phyloP scores from a whole-genome alignment of 2,888 invertebrate genomes.

The Masnerella sp. region DNA sequence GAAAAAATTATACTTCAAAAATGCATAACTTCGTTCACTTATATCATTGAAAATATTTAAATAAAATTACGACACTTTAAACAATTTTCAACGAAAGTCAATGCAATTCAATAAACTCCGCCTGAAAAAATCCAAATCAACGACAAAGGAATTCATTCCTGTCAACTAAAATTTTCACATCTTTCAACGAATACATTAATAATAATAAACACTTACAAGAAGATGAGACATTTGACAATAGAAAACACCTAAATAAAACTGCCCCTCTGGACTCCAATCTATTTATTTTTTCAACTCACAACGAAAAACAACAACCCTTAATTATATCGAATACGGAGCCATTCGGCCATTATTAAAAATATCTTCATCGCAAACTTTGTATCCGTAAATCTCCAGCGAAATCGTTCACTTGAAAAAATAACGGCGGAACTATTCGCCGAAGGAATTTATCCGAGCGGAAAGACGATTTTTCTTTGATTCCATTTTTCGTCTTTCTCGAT shows the following conservation, averaged over 20 bases:
- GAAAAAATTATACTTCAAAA: too few relatives aligned
- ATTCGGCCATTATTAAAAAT: too few relatives aligned
- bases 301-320: too few relatives aligned
- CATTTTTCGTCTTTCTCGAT: background rate
- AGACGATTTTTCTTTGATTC: background rate
- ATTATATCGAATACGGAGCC: too few relatives aligned
- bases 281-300: constrained; percentile 18
- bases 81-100: too few relatives aligned
- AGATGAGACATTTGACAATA: constrained; percentile 12
- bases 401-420: background rate
- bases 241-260: constrained; percentile 1
- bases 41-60: too few relatives aligned
- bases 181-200: constrained; percentile 3
- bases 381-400: too few relatives aligned
- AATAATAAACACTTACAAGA: constrained; percentile 18
- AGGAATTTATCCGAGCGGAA: constrained; percentile 2
- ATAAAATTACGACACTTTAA: too few relatives aligned
- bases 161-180: background rate
- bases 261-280: constrained; percentile 2
- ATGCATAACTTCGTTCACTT: too few relatives aligned
- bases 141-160: background rate
- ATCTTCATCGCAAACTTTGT: too few relatives aligned
- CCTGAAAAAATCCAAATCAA: background rate
- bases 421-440: background rate
- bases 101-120: too few relatives aligned